phyloP scores from a whole-genome alignment of 30 jellyfish, hydroid and myxozoan species.

The Catostylus mosaicus region DNA sequence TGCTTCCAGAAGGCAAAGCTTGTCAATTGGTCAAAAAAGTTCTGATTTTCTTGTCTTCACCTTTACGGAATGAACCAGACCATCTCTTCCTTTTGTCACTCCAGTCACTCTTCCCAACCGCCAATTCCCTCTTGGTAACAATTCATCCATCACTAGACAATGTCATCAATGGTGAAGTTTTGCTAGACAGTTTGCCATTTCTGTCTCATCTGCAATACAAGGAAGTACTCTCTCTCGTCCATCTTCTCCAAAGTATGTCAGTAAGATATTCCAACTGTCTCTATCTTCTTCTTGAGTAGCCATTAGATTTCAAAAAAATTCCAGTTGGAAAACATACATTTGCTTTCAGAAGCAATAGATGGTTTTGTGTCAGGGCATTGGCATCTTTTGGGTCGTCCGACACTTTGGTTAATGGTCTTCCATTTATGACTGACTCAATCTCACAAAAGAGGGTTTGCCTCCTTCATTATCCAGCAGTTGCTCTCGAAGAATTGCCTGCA shows the following conservation, averaged over 20 bases:
- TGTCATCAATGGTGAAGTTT: conserved; percentile 15
- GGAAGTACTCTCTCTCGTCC: conserved; percentile 36
- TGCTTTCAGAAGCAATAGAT: conserved; percentile 15
- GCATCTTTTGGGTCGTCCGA: conserved; percentile 51
- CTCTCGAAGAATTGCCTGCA: neutral
- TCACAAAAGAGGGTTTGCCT: conserved; percentile 5
- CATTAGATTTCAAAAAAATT: no score
- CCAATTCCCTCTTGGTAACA: conserved; percentile 24
- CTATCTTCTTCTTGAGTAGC: conserved; percentile 26
- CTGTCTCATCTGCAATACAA: conserved; percentile 16
- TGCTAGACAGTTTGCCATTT: conserved; percentile 1
- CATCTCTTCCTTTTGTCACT: conserved; percentile 31
- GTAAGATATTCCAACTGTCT: conserved; percentile 31
- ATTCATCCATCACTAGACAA: neutral
- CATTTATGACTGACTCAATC: conserved; percentile 34
- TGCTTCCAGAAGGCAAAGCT: conserved; percentile 47
- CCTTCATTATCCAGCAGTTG: neutral
- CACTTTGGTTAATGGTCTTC: conserved; percentile 35
- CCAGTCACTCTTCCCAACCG: conserved; percentile 17
- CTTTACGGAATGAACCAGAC: conserved; percentile 28
- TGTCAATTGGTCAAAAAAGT: conserved; percentile 9
- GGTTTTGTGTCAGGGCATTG: conserved; percentile 46
- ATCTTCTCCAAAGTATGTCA: conserved; percentile 40
- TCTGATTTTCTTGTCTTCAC: conserved; percentile 22
- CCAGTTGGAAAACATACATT: conserved; percentile 12